Evolutionary conservation across 2,113 vertebrate genomes (phyloP).

Genomic region (Dicrurus megarhynchus): DNA sequence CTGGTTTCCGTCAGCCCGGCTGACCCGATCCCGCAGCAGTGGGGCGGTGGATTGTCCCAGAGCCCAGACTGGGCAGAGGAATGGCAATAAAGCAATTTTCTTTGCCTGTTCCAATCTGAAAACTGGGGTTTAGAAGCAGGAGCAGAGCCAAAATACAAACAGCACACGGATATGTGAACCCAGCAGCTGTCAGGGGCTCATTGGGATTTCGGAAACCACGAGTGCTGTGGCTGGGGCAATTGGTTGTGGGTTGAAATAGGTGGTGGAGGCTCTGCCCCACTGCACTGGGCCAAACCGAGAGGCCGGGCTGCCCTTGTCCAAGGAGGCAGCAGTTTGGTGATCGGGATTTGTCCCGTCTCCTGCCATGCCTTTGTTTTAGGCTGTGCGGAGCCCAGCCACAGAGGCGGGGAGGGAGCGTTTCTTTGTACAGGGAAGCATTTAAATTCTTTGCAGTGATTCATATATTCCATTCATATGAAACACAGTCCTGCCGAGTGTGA

Average conservation of each 20-base stretch:
- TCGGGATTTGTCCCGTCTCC: not conserved
- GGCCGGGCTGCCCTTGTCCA: not conserved
- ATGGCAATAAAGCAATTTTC: not conserved
- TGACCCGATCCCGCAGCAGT: not conserved
- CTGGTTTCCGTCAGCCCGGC: not conserved
- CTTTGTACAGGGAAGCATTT: conserved; percentile 56
- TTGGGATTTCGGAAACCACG: fast-evolving
- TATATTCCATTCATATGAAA: conserved; percentile 65
- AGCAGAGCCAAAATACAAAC: not conserved
- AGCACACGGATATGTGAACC: not conserved
- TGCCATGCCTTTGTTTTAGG: conserved; percentile 53
- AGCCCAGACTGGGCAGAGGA: not conserved
- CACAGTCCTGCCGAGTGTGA: conserved; percentile 33
- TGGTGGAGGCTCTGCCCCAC: not conserved
- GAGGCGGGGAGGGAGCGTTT: conserved; percentile 19
- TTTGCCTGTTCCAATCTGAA: not conserved
- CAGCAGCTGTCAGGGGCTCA: not conserved
- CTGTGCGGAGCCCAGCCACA: not conserved
- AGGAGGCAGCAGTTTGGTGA: not conserved
- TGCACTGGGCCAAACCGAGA: not conserved
- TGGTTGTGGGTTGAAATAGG: not conserved
- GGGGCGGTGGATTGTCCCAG: not conserved
- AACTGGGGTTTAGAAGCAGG: not conserved
- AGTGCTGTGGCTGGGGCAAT: not conserved
- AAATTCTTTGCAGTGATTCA: conserved; percentile 65